Conservation (phyloP, 2,113 vertebrate genomes). For the Lepisosteus oculatus region DNA sequence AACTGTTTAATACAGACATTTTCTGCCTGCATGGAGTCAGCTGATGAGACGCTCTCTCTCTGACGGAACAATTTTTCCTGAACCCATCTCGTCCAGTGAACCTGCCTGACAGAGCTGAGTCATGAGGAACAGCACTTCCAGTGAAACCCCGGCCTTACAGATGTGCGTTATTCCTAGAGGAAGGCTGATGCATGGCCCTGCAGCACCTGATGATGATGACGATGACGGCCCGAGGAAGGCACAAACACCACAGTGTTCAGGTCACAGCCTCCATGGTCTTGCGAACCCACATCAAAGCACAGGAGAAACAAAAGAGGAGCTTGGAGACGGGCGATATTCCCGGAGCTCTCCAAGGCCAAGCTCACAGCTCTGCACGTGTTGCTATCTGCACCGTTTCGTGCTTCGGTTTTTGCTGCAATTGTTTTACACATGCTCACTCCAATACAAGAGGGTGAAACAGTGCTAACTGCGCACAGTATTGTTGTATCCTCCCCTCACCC, state of each 20-base stretch:
- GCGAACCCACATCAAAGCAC: too few relatives aligned
- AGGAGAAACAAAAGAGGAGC: too few relatives aligned
- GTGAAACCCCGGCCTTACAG: not conserved
- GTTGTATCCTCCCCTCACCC: too few relatives aligned
- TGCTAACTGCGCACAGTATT: too few relatives aligned
- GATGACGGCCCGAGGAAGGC: conserved; percentile 5
- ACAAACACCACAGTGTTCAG: not conserved
- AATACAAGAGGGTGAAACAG: too few relatives aligned
- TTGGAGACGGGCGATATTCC: too few relatives aligned
- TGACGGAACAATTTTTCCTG: too few relatives aligned
- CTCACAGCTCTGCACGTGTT: not conserved
- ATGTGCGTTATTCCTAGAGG: conserved; percentile 12
- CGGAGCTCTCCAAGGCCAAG: not conserved
- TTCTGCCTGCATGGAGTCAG: too few relatives aligned
- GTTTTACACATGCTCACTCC: too few relatives aligned
- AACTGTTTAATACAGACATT: too few relatives aligned
- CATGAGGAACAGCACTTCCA: not conserved
- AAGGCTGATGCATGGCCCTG: not conserved
- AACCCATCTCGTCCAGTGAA: not conserved
- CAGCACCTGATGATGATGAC: conserved; percentile 3
- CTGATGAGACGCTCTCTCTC: too few relatives aligned
- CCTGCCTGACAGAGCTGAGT: not conserved
- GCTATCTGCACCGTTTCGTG: not conserved
- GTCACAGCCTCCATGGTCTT: too few relatives aligned
- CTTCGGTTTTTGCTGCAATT: not conserved